Conservation (phyloP, 30 jellyfish, hydroid and myxozoan species). For the Rhopilema esculentum region DNA sequence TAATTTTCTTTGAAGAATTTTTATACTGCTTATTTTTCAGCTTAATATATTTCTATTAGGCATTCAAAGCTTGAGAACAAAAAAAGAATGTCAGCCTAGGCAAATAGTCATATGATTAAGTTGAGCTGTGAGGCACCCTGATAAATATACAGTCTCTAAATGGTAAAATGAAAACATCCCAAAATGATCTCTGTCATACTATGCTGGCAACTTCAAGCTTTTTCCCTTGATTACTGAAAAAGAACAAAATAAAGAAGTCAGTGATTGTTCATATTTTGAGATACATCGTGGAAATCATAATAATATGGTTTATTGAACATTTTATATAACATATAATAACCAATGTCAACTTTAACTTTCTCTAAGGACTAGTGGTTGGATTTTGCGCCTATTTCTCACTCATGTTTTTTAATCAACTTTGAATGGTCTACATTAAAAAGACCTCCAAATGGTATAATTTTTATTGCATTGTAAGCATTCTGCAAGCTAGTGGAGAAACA, state of each 20-base stretch:
- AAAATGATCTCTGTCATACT: conserved; percentile 25
- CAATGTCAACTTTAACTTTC: no score
- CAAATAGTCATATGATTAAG: not conserved
- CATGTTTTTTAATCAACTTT: no score
- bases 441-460: no score
- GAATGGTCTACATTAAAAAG: no score
- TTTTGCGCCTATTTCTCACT: no score
- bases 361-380: no score
- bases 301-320: no score
- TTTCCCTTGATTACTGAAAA: conserved; percentile 95
- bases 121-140: not conserved
- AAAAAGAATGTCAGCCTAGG: not conserved
- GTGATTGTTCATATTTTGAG: not conserved
- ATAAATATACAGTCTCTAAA: conserved; percentile 40
- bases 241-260: not conserved
- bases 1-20: no score
- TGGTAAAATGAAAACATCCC: conserved; percentile 5
- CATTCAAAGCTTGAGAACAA: not conserved
- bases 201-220: conserved; percentile 94
- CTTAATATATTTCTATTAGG: not conserved
- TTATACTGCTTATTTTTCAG: not conserved
- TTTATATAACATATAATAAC: no score
- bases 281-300: no score
- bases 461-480: no score
- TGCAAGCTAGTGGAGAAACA: no score